Conservation (phyloP, 2,888 invertebrate genomes). For the Steinernema scapterisci region DNA sequence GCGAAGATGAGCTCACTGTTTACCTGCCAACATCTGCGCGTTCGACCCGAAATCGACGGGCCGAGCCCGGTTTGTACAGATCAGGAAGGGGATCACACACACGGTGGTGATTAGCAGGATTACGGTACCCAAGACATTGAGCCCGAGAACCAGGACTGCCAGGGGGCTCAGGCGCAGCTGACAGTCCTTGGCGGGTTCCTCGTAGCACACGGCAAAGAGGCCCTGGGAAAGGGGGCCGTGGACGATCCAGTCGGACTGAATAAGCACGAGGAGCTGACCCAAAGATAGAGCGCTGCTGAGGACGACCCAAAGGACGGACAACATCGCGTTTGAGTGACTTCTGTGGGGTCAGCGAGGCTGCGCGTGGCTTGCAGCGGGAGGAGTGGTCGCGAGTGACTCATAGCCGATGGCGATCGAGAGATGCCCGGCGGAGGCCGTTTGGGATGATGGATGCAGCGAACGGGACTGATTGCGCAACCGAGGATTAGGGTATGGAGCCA, state of each 20-base stretch:
- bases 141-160: conserved; percentile 35
- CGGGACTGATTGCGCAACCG: neutral
- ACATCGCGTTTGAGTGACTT: conserved; percentile 31
- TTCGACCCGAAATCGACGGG: conserved; percentile 38
- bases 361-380: conserved; percentile 13
- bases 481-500: neutral
- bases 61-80: conserved; percentile 34
- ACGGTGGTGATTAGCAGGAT: conserved; percentile 33
- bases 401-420: neutral
- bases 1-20: neutral
- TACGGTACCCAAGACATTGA: conserved; percentile 36
- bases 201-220: conserved; percentile 40
- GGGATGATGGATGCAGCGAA: conserved; percentile 3
- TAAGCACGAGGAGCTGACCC: conserved; percentile 42
- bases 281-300: conserved; percentile 38
- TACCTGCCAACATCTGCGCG: conserved; percentile 36
- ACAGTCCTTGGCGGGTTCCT: conserved; percentile 30
- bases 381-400: conserved; percentile 11
- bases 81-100: conserved; percentile 34
- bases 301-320: conserved; percentile 42
- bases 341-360: neutral
- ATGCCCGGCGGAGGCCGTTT: neutral
- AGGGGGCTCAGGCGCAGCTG: conserved; percentile 34
- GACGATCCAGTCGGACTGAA: conserved; percentile 48
- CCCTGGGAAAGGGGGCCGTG: conserved; percentile 42